phyloP scores from a whole-genome alignment of 2,113 vertebrate species.

The Regulus satrapa region DNA sequence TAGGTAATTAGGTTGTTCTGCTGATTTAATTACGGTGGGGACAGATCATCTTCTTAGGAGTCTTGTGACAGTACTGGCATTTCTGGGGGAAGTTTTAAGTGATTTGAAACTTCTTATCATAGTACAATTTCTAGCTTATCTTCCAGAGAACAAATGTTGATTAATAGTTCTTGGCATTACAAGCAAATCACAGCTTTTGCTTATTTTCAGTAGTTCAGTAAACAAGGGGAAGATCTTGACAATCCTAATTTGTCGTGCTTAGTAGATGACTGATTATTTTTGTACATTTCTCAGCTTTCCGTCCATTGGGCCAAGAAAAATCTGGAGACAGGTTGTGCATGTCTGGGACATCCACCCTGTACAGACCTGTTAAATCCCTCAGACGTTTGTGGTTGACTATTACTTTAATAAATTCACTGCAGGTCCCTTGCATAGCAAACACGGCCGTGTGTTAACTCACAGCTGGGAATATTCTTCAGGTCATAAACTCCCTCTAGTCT shows the following conservation, averaged over 20 bases:
- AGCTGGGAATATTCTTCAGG: background rate
- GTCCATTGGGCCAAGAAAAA: background rate
- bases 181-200: slow-evolving; percentile 21
- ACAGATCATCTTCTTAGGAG: background rate
- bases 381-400: background rate
- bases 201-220: background rate
- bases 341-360: background rate
- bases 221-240: background rate
- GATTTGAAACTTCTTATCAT: background rate
- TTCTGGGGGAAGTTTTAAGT: background rate
- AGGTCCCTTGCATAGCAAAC: background rate
- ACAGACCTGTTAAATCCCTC: background rate
- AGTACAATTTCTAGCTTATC: background rate
- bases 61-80: background rate
- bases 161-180: background rate
- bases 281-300: background rate
- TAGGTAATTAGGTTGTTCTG: background rate
- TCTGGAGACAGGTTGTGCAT: background rate
- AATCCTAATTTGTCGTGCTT: background rate
- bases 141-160: background rate
- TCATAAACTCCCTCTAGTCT: background rate
- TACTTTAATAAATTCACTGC: background rate
- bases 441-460: background rate
- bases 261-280: background rate
- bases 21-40: background rate